Percentiles rank a stretch among this genome's conserved stretches.
Conservation (phyloP, 2,888 invertebrate genomes). For the Dioctria rufipes region DNA sequence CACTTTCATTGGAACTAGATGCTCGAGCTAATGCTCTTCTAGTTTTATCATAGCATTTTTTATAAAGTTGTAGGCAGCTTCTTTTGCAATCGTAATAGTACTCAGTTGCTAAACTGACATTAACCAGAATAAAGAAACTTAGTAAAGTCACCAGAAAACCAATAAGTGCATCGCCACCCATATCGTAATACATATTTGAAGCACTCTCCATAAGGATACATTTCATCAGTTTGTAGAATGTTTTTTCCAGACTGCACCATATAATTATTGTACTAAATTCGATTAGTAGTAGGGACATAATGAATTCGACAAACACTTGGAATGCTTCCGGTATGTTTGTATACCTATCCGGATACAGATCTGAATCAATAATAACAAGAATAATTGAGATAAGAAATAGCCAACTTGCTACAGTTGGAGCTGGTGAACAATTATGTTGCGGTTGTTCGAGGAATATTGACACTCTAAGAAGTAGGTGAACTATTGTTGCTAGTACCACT, state of each 20-base stretch:
- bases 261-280: slow-evolving; percentile 56
- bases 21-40: not conserved
- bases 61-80: not conserved
- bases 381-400: slow-evolving; percentile 52
- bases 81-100: not conserved
- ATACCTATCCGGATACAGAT: slow-evolving; percentile 54
- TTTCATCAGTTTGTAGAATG: slow-evolving; percentile 54
- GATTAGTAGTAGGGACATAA: slow-evolving; percentile 55
- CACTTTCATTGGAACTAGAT: not conserved
- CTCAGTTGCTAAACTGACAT: slow-evolving; percentile 15
- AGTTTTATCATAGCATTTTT: slow-evolving; percentile 4
- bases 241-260: slow-evolving; percentile 56
- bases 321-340: slow-evolving; percentile 34
- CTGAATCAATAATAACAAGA: slow-evolving; percentile 50
- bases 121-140: slow-evolving; percentile 55
- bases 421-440: slow-evolving; percentile 38
- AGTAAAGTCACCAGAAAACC: slow-evolving; percentile 52
- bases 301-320: slow-evolving; percentile 54
- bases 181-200: slow-evolving; percentile 57
- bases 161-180: slow-evolving; percentile 58
- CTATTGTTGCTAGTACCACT: slow-evolving; percentile 3
- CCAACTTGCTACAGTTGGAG: slow-evolving; percentile 51
- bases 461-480: slow-evolving; percentile 19
- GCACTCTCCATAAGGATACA: slow-evolving; percentile 53
- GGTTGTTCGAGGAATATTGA: slow-evolving; percentile 54